Evolutionary conservation across 2,888 invertebrate species (phyloP).

Genomic region (Caenorhabditis sp.): DNA sequence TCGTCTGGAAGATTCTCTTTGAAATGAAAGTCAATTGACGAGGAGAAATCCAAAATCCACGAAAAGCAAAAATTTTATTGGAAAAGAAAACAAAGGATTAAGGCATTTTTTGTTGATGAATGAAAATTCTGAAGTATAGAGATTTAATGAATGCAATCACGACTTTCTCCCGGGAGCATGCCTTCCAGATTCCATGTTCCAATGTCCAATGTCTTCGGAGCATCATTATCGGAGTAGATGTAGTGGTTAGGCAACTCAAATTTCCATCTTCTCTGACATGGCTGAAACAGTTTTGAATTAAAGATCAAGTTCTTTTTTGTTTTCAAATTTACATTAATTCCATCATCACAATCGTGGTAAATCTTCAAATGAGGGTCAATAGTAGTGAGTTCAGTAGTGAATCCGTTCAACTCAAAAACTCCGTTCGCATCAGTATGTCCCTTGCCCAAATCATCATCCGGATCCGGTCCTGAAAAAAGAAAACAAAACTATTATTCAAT

Average conservation of each 20-base stretch:
- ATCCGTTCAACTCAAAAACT: slow-evolving; percentile 74
- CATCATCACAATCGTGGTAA: slow-evolving; percentile 83
- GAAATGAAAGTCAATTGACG: slow-evolving; percentile 13
- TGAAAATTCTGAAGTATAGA: too few relatives aligned
- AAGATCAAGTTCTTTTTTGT: background rate
- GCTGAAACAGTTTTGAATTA: slow-evolving; percentile 76
- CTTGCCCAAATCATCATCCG: slow-evolving; percentile 79
- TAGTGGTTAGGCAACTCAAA: slow-evolving; percentile 83
- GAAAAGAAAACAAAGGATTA: background rate
- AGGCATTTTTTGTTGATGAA: too few relatives aligned
- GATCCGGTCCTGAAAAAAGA: slow-evolving; percentile 74
- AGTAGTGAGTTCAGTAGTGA: slow-evolving; percentile 80
- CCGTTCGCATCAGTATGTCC: slow-evolving; percentile 78
- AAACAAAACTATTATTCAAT: too few relatives aligned
- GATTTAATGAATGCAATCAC: slow-evolving; percentile 82
- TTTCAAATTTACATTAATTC: slow-evolving; percentile 72
- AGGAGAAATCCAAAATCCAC: background rate
- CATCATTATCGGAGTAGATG: slow-evolving; percentile 64
- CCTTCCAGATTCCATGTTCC: slow-evolving; percentile 83
- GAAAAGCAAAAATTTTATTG: background rate
- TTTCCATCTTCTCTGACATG: slow-evolving; percentile 83
- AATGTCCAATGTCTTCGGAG: slow-evolving; percentile 76
- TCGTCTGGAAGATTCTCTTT: slow-evolving; percentile 31
- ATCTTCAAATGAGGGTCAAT: slow-evolving; percentile 82
- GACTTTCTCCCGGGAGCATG: slow-evolving; percentile 78